Base-by-base conservation (phyloP, 2,797 vertebrate species). In the Phoxinus dragarum region DNA sequence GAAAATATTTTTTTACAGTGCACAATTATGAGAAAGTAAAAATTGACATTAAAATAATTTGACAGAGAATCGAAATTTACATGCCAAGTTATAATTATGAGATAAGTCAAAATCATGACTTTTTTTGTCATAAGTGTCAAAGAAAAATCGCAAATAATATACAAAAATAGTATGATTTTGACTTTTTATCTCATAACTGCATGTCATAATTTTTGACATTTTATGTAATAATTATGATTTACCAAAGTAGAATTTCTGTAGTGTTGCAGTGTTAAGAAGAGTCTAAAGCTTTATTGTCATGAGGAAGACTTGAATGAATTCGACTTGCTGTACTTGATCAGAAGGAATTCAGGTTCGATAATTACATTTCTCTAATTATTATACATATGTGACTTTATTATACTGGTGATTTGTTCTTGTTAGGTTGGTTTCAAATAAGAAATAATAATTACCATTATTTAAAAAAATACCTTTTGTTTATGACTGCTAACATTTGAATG, bases 281-380 rank as follows among this genome's bases (percentile, higher is more conserved):
- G 31, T 68, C 52, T 36, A 81, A 54, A 78, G 86, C 83, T 90
- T 90, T 85, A 87, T 68, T 44, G 66, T 85, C 44, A 49, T 36
- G 27, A 82, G 34, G 34, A 83, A 86, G 76, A 69, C 72, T 49
- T 49, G 47, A 49, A 49, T 49, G 16, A 81, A 61, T 67, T 84
- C 16, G 17, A 69, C 44, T 38, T 69, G 14, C 44, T 66, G 85
- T 86, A 87, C 84, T 88, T 88, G 83, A 89, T 82, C 54, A 86
- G 85, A 83, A 73, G 66, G 69, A 81, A 81, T 84, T 89, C 86
- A 88, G 83, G 89, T 87, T 88, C 76, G 82, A 67, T 54, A 76
- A 73, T 86, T 81, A 36, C 56, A 69, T 84, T 86, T 34, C 78
- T 82, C 23, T 34, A 54, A 81, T 80, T 78, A 83, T 81, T 84